These are phyloP conservation scores for Acanthis flammea DNA, from an alignment of 2,797 vertebrate species.

Conservation along the genomic window DNA sequence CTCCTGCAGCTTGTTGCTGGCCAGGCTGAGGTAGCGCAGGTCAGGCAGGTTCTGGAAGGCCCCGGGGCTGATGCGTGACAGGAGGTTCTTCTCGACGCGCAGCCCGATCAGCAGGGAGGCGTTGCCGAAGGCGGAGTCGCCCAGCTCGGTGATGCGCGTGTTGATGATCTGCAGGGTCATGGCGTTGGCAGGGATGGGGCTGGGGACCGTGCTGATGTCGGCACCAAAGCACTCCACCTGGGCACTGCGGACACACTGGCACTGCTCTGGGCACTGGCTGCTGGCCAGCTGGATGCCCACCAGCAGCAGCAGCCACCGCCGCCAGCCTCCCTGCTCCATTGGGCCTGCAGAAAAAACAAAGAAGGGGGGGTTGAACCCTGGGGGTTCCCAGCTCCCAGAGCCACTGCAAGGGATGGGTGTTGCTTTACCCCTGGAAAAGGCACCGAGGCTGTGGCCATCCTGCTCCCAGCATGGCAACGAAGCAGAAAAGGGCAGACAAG, in stretches of 20 bases:
- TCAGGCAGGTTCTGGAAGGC: conserved; percentile 81
- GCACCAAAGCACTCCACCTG: conserved; percentile 77
- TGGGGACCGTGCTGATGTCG: conserved; percentile 53
- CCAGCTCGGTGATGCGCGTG: conserved; percentile 70
- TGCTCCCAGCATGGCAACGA: fast-evolving
- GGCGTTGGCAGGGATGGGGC: conserved; percentile 69
- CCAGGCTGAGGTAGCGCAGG: conserved; percentile 76
- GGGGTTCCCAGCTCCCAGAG: background rate
- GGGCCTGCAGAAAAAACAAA: conserved; percentile 42
- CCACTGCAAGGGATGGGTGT: background rate
- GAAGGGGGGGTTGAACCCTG: background rate
- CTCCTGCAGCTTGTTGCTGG: conserved; percentile 75
- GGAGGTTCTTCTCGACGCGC: conserved; percentile 78
- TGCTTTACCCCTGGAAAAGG: background rate
- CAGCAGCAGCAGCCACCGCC: conserved; percentile 55
- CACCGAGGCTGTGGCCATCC: fast-evolving
- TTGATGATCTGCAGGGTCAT: conserved; percentile 79
- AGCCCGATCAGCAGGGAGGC: conserved; percentile 74
- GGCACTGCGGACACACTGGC: conserved; percentile 63
- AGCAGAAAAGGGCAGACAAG: background rate
- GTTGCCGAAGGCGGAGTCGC: conserved; percentile 63
- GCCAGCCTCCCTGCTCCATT: conserved; percentile 60
- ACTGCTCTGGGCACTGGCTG: conserved; percentile 73
- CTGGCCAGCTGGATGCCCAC: conserved; percentile 41
- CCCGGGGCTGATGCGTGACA: conserved; percentile 72